Base-by-base conservation (phyloP, 2,113 vertebrate genomes). In the Leptocoma aspasia region DNA sequence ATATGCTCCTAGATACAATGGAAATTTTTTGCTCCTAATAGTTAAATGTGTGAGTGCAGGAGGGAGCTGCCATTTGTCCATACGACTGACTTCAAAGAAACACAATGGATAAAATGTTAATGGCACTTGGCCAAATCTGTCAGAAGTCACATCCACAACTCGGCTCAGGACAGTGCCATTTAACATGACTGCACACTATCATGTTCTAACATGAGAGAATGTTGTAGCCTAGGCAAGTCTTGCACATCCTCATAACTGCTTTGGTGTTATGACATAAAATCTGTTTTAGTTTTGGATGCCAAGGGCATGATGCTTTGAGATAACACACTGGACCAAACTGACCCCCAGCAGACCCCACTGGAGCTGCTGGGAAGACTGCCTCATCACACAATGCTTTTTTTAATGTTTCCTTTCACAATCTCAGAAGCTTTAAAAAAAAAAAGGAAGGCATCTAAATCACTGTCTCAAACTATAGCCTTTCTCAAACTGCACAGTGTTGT, bases 221-320 rank as follows among this genome's bases (percentile, higher is more conserved):
- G 86, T 63, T 86, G 91, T 73, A 94, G 94, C 61, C 23, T 37
- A 88, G 60, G 79, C 0, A 2, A 91, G 75, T 69, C 57, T 76
- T 4, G 0, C 75, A 69, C 3, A 8, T 79, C 68, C 71, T 88
- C 56, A 13, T 72, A 91, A 73, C 68, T 83, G 33, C 82, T 57
- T 70, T 28, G 24, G 35, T 87, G 66, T 87, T 90, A 85, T 61
- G 91, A 94, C 89, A 95, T 35, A 76, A 96, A 95, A 92, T 66
- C 60, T 11, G 1, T 49, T 85, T 82, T 41, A 85, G 63, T 75
- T 93, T 72, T 91, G 84, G 42, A 88, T 86, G 85, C 79, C 90
- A 93, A 63, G 30, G 42, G 42, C 42, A 37, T 33, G 63, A 94
- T 79, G 52, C 64, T 77, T 92, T 1, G 10, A 94, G 75, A 66